A percentile compares a stretch with the other conserved stretches of the same genome.
phyloP scores from a whole-genome alignment of 2,888 invertebrate genomes.

The Dilophus febrilis region DNA sequence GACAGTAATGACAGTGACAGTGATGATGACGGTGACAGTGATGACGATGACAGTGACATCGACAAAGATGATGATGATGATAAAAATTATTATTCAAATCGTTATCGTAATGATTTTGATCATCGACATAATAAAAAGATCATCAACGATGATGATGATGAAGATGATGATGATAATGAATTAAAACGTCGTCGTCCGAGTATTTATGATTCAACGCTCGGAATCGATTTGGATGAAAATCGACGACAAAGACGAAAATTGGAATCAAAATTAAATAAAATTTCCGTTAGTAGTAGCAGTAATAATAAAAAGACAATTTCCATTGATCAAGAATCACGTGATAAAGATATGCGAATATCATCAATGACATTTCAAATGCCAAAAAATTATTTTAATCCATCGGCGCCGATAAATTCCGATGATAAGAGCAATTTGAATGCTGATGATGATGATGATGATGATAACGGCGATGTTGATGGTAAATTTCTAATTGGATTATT shows the following conservation, averaged over 20 bases:
- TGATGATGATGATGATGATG: no score
- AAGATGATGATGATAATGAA: neutral
- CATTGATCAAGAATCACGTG: constrained; percentile 8
- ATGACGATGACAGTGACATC: neutral
- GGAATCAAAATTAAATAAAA: neutral
- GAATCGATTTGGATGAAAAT: no score
- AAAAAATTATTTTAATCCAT: no score
- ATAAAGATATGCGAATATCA: constrained; percentile 20
- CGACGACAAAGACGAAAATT: neutral
- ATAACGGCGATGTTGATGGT: no score
- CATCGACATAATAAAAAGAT: no score
- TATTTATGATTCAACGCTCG: constrained; percentile 22
- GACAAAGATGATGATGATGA: neutral
- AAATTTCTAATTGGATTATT: no score
- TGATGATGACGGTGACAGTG: neutral
- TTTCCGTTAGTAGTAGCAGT: no score
- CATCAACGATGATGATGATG: neutral
- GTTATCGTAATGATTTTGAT: no score
- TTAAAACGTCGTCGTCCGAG: constrained; percentile 18
- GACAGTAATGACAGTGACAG: neutral
- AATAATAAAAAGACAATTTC: no score
- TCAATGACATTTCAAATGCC: no score
- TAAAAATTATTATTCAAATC: neutral
- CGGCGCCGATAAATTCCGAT: no score
- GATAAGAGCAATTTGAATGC: no score